phyloP scores from a whole-genome alignment of 2,888 invertebrate genomes.

The Unio pictorum region DNA sequence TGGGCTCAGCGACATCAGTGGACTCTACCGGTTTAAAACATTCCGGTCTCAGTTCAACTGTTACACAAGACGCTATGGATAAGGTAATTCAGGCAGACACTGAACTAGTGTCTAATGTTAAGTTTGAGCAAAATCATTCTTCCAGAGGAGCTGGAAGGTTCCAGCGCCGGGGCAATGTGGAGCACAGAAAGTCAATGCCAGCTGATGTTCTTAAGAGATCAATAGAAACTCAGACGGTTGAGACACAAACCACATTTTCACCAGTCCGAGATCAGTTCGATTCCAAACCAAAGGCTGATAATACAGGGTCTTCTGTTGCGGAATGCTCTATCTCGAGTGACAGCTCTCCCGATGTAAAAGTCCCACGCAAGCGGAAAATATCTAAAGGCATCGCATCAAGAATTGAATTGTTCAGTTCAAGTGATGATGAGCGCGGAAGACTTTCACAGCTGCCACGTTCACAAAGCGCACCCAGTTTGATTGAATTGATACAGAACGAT shows the following conservation, averaged over 20 bases:
- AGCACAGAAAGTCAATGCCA: conserved; percentile 53
- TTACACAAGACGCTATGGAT: too few species aligned
- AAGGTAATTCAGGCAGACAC: too few species aligned
- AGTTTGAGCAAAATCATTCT: too few species aligned
- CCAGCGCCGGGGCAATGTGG: conserved; percentile 24
- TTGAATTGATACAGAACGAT: conserved; percentile 28
- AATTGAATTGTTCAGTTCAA: conserved; percentile 58
- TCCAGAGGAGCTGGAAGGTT: conserved; percentile 25
- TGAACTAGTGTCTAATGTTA: too few species aligned
- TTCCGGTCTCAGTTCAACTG: too few species aligned
- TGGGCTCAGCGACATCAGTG: too few species aligned
- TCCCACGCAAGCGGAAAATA: conserved; percentile 33
- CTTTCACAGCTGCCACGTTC: conserved; percentile 47
- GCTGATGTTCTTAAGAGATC: conserved; percentile 34
- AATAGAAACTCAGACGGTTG: conserved; percentile 47
- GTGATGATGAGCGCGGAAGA: conserved; percentile 51
- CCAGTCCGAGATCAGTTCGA: conserved; percentile 21
- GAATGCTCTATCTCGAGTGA: conserved; percentile 36
- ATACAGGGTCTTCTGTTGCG: background rate
- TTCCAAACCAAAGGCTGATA: conserved; percentile 10
- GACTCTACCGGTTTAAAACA: too few species aligned
- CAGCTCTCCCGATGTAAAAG: conserved; percentile 27
- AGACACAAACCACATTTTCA: conserved; percentile 35
- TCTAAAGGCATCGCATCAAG: conserved; percentile 56
- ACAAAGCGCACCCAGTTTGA: conserved; percentile 62